A percentile compares a stretch with the other conserved stretches of the same genome.
Evolutionary conservation across 2,797 vertebrate species (phyloP).

Genomic region (Clangula hyemalis): DNA sequence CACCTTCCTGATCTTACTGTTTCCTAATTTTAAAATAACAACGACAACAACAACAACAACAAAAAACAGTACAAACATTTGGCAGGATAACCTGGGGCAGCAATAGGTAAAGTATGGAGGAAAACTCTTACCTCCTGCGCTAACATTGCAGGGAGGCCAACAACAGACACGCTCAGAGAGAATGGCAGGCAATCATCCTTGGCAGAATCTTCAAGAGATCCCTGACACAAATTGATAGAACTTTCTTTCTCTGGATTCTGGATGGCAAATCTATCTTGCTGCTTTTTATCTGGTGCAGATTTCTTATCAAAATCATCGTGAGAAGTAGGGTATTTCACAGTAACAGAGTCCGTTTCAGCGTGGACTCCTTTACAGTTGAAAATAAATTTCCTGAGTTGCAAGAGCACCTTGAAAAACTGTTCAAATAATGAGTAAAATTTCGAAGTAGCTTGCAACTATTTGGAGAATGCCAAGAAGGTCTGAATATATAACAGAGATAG

Average conservation of each 20-base stretch:
- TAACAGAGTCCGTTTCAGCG: neutral
- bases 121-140: neutral
- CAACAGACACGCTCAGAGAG: fast-evolving
- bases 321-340: neutral
- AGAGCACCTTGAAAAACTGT: neutral
- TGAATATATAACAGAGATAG: neutral
- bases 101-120: neutral
- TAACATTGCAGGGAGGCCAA: neutral
- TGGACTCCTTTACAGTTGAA: neutral
- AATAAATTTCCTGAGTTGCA: neutral
- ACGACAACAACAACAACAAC: no score
- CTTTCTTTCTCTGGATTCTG: neutral
- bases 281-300: neutral
- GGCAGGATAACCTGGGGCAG: neutral
- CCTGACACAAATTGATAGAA: neutral
- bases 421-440: neutral
- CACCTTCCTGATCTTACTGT: neutral
- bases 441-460: neutral
- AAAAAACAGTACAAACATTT: neutral
- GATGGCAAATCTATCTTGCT: neutral
- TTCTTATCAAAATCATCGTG: neutral
- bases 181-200: neutral
- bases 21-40: neutral
- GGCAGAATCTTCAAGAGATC: neutral
- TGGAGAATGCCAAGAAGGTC: neutral